These are phyloP conservation scores for Orthonyx spaldingii DNA, from an alignment of 2,113 vertebrate species.

Conservation along the genomic window DNA sequence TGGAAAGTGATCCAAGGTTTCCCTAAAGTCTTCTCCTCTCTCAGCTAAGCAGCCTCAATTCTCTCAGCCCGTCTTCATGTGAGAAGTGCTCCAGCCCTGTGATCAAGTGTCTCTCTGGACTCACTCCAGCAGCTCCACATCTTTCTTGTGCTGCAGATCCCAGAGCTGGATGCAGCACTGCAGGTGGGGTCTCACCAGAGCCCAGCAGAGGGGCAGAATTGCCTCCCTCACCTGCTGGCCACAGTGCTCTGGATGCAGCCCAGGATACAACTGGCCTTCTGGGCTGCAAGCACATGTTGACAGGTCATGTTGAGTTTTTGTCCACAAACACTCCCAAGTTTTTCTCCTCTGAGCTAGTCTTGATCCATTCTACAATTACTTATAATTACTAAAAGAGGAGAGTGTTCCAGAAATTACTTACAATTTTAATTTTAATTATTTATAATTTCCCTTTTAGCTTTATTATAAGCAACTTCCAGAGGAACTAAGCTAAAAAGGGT, in stretches of 20 bases:
- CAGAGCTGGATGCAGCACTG: neutral
- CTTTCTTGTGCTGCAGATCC: accelerated
- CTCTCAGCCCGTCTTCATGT: accelerated
- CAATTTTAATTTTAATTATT: neutral
- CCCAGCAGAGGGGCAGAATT: neutral
- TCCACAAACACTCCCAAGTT: neutral
- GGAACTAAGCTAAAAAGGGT: neutral
- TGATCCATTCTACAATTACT: neutral
- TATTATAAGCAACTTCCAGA: neutral
- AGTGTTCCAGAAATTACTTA: neutral
- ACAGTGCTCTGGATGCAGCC: neutral
- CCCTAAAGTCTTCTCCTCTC: neutral
- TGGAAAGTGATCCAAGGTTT: neutral
- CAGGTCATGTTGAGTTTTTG: neutral
- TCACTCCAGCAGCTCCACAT: accelerated
- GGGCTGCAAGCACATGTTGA: accelerated
- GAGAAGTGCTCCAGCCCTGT: neutral
- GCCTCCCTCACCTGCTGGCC: no score
- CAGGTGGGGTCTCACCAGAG: neutral
- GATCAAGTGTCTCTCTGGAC: accelerated
- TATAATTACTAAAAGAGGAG: neutral
- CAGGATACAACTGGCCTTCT: neutral
- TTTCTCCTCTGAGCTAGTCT: neutral
- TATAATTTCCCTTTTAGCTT: slow-evolving; percentile 8
- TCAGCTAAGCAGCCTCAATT: neutral